Base-by-base conservation (phyloP, 2,888 invertebrate species). In the Yponomeuta sedellus region DNA sequence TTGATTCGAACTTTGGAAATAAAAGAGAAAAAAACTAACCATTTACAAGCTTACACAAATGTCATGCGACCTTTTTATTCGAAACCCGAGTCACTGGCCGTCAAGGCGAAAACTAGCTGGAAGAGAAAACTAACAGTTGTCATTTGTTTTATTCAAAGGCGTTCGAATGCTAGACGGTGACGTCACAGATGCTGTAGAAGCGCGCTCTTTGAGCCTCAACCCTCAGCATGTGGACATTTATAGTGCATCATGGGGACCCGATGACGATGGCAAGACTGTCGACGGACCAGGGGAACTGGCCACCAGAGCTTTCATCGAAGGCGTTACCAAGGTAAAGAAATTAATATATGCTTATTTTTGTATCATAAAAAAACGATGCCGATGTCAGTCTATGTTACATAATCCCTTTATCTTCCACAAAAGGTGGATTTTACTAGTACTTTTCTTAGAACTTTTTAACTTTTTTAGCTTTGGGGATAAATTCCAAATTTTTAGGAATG, bases 141-240 rank as follows among this genome's bases (percentile, higher is more conserved):
- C 12, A n/a, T 20, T 58, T 58, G 3, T 52, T 52, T 12, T 52
- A 16, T 52, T 52, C 71, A 2, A 80, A 95, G 97, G 99, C 71
- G 98, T 99, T n/a, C 93, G 98, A 63, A 99, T 99, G 98, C 85
- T 99, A 76, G 98, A 99, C 78, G 99, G 99, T 40, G 98, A 99
- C 85, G 99, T 99, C 66, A 99, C 99, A 0, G 99, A 99, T 84
- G 98, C 98, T 0, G 99, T 99, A 11, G 99, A 99, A 88, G 99
- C 99, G 1, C 93, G 97, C 69, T 98, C 98, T 0, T 92, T 99
- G 25, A 97, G 98, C 74, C 93, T 98, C 67, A 98, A 98, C 84
- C 97, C 97, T 28, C 97, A 99, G 77, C 98, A 99, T 83, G 98
- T 99, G 71, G 98, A 99, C 86, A 98, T 99, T 75, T 99, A 99